Percentiles rank a stretch among this genome's conserved stretches.
phyloP scores from a whole-genome alignment of 2,797 vertebrate genomes.

The Sebastes taczanowskii region DNA sequence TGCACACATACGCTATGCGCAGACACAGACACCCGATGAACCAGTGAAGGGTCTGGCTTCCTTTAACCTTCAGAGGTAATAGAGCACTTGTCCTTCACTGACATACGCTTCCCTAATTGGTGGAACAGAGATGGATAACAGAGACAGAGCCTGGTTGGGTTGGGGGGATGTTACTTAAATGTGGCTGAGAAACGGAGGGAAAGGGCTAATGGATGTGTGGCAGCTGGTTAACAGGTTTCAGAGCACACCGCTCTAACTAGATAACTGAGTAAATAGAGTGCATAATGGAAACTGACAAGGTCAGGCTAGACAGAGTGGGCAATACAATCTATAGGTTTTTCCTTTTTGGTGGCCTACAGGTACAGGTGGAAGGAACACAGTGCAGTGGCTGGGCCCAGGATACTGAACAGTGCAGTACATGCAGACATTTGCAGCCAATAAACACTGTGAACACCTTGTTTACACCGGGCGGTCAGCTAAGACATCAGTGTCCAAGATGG shows the following conservation, averaged over 20 bases:
- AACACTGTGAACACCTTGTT: not conserved
- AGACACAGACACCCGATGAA: not conserved
- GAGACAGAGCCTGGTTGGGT: not conserved
- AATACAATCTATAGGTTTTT: not conserved
- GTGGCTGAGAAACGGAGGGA: conserved; percentile 5
- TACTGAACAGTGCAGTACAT: not conserved
- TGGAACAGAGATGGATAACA: conserved; percentile 21
- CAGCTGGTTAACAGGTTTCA: conserved; percentile 33
- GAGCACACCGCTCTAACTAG: conserved; percentile 3
- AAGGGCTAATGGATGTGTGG: conserved; percentile 17
- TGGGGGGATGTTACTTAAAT: conserved; percentile 21
- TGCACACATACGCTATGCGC: not conserved
- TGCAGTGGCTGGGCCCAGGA: not conserved
- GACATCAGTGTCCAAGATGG: not conserved
- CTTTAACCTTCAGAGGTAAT: conserved; percentile 40
- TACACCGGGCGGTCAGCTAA: not conserved
- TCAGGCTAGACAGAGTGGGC: not conserved
- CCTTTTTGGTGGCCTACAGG: not conserved
- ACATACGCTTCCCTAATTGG: conserved; percentile 35
- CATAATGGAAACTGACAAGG: conserved; percentile 30
- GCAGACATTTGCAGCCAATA: not conserved
- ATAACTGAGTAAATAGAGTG: conserved; percentile 29
- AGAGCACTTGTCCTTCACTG: conserved; percentile 21
- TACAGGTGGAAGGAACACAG: not conserved
- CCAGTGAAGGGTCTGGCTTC: not conserved